Base-by-base conservation (phyloP, 1,140 invertebrate genomes). In the Oryctes rhinoceros region DNA sequence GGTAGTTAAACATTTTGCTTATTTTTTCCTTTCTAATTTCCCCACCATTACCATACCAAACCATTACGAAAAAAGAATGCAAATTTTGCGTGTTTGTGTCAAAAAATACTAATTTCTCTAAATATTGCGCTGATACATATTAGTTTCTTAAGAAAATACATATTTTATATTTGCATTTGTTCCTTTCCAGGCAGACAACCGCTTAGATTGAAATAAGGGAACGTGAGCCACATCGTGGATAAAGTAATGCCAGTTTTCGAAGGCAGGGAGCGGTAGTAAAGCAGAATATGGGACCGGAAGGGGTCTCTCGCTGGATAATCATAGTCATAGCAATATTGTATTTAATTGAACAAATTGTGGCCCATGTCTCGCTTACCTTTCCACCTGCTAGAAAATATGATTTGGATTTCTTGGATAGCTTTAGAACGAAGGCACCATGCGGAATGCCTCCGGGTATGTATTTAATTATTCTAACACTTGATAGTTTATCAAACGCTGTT, bases 391-490 rank as follows among this genome's bases (percentile, higher is more conserved):
- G 96, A 82, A 92, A 94, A 83, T 97, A 94, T 86, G 96, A 96
- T 86, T 89, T 98, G 85, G 97, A 99, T 89, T 99, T 98, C 89
- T 89, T 99, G 88, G 97, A 98, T 87, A 98, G 94, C 86, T 91
- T 93, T 77, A 92, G 96, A 83, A 98, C 97, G 18, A 94, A 94
- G 83, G 93, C 93, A 79, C 97, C 97, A 44, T 99, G 97, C 88
- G 97, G 97, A 81, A 97, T 98, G 95, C 97, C 97, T 6, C 96
- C 94, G 94, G 97, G 96, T 97, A 89, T 92, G 89, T 80, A 53
- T 13, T 1, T 44, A 44, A 44, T 44, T 7, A 44, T 10, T 44
- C 9, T 44, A 7, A 44, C 5, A 44, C 1, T 10, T 44, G 39
- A 44, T 44, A 7, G 5, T 10, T 44, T 10, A 44, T 44, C 39